Conservation (phyloP, 2,797 vertebrate genomes). For the Leuciscus waleckii region DNA sequence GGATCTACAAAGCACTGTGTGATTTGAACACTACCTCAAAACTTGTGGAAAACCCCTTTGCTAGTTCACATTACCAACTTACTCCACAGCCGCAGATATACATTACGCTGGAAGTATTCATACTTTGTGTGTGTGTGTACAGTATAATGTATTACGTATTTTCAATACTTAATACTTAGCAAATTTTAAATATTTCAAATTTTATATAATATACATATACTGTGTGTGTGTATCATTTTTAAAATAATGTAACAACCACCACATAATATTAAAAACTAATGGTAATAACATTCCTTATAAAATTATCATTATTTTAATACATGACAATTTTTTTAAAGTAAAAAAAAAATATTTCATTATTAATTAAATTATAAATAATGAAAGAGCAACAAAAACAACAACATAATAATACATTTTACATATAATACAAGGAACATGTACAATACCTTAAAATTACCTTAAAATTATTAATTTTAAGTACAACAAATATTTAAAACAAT, state of each 20-base stretch:
- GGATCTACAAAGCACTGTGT: not conserved
- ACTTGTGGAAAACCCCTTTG: conserved; percentile 20
- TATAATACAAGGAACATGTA: not conserved
- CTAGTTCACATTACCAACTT: not conserved
- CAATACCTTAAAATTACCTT: not conserved
- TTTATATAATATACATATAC: too few relatives aligned
- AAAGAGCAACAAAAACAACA: not conserved
- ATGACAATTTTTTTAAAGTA: too few relatives aligned
- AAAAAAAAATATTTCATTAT: too few relatives aligned
- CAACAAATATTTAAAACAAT: not conserved
- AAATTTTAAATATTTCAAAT: too few relatives aligned
- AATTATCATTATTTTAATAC: too few relatives aligned
- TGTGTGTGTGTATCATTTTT: too few relatives aligned
- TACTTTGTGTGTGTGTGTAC: not conserved
- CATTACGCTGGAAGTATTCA: not conserved
- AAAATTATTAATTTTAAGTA: not conserved
- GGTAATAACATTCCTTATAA: too few relatives aligned
- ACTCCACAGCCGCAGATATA: not conserved
- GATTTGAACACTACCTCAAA: not conserved
- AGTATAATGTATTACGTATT: not conserved
- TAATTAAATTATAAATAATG: not conserved
- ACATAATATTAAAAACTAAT: too few relatives aligned
- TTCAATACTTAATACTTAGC: not conserved
- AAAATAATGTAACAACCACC: not conserved
- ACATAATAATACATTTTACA: not conserved